Evolutionary conservation across 2,113 vertebrate species (phyloP).

Genomic region (Microtus oregoni): DNA sequence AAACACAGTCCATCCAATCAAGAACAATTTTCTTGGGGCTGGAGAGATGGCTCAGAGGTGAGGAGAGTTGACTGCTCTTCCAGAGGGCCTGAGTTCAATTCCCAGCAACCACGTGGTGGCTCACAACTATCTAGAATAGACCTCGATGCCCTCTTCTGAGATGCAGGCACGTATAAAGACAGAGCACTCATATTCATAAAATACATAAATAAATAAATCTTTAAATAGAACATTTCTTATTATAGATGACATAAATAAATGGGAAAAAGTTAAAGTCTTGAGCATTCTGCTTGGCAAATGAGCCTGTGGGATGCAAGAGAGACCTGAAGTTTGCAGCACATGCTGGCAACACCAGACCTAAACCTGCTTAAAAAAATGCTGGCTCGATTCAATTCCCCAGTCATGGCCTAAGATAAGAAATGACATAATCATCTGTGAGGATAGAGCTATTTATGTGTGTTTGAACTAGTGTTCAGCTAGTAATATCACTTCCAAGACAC

Average conservation of each 20-base stretch:
- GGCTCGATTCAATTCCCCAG: not conserved
- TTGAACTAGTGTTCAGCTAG: not conserved
- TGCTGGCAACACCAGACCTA: not conserved
- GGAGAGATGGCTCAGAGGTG: not conserved
- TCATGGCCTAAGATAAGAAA: not conserved
- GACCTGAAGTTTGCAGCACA: not conserved
- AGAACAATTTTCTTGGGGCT: not conserved
- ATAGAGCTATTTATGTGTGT: not conserved
- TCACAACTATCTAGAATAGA: not conserved
- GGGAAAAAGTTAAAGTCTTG: not conserved
- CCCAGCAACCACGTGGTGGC: not conserved
- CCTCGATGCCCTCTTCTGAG: not conserved
- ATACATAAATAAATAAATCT: not conserved
- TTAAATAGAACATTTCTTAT: not conserved
- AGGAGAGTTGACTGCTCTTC: not conserved
- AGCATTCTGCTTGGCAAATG: not conserved
- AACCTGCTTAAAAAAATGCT: not conserved
- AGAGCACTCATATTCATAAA: not conserved
- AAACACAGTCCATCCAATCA: not conserved
- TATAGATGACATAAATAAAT: not conserved
- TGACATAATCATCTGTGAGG: not conserved
- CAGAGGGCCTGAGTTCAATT: not conserved
- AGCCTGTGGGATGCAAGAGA: not conserved
- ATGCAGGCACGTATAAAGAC: not conserved
- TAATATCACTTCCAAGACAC: not conserved